Base-by-base conservation (phyloP, 2,888 invertebrate genomes). In the Hartigia nigra region DNA sequence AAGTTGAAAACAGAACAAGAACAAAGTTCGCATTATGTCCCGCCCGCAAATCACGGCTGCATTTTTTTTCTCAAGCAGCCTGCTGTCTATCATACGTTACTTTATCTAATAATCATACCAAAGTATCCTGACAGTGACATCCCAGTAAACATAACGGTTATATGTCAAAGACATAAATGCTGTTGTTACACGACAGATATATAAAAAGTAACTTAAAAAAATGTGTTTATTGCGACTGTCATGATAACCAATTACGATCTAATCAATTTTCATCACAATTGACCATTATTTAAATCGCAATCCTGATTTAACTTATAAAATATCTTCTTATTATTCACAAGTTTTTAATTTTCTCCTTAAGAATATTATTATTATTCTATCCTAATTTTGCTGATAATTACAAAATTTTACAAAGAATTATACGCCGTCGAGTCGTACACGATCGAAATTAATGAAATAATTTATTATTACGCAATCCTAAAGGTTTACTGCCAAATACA, bases 1-100 rank as follows among this genome's bases (percentile, higher is more conserved):
- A 92, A 89, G 14, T 23, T 55, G 9, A 55, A 55, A 55, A 55
- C 23, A 55, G 23, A 55, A 55, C 23, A 55, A 2, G 55, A 23
- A 55, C 55, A 55, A 55, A 55, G 55, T 55, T 55, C 55, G 23
- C 23, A 23, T 23, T 23, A 23, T 55, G 9, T 55, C 23, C 55
- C 55, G 55, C 55, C 55, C 23, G 55, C 55, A 55, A 5, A 55
- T 55, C 55, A 55, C 23, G 23, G 55, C 55, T 55, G 23, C 55
- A 9, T 55, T 23, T 55, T 55, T 55, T 37, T 55, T 55, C 23
- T 55, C 55, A 55, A 55, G 55, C 23, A 55, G 55, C 55, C 55
- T 55, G 55, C 55, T 55, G 23, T 55, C 23, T 55, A 23, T 55
- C 55, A 55, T 9, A 55, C 55, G 55, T 55, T 9, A 55, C 23